Conservation (phyloP, 2,797 vertebrate species). For the Rhinichthys osculus region DNA sequence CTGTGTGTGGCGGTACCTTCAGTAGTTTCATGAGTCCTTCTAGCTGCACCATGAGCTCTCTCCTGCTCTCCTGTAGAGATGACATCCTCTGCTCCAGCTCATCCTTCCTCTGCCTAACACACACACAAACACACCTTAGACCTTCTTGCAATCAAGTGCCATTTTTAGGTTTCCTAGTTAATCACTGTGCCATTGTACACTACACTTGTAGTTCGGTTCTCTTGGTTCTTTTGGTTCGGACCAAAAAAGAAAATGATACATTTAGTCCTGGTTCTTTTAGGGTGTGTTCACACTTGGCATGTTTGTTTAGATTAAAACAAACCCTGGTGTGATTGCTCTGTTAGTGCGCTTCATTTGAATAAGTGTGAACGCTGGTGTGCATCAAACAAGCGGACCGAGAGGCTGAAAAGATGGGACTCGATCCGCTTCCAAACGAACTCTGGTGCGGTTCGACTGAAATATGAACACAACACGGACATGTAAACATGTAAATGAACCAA, state of each 20-base stretch:
- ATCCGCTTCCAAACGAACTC: too few relatives aligned
- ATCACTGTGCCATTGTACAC: too few relatives aligned
- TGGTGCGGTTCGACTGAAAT: too few relatives aligned
- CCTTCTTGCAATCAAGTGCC: background rate
- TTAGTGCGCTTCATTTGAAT: background rate
- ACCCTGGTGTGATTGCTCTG: background rate
- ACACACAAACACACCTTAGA: background rate
- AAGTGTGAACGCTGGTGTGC: too few relatives aligned
- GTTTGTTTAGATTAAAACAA: background rate
- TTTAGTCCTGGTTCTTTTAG: too few relatives aligned
- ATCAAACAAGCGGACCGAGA: too few relatives aligned
- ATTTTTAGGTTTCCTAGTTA: background rate
- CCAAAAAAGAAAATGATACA: too few relatives aligned
- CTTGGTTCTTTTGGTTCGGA: too few relatives aligned
- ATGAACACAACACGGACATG: too few relatives aligned
- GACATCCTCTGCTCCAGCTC: constrained; percentile 97
- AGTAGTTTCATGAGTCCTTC: constrained; percentile 96
- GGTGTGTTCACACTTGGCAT: background rate
- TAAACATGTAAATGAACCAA: too few relatives aligned
- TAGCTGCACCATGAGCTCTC: constrained; percentile 96
- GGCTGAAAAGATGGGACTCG: too few relatives aligned
- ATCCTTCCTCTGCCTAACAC: constrained; percentile 90
- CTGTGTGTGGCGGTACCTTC: constrained; percentile 80
- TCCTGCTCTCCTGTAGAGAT: constrained; percentile 90
- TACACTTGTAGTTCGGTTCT: too few relatives aligned